These are phyloP conservation scores for Drosophila athabasca DNA, from an alignment of 1,140 invertebrate genomes.

Conservation along the genomic window DNA sequence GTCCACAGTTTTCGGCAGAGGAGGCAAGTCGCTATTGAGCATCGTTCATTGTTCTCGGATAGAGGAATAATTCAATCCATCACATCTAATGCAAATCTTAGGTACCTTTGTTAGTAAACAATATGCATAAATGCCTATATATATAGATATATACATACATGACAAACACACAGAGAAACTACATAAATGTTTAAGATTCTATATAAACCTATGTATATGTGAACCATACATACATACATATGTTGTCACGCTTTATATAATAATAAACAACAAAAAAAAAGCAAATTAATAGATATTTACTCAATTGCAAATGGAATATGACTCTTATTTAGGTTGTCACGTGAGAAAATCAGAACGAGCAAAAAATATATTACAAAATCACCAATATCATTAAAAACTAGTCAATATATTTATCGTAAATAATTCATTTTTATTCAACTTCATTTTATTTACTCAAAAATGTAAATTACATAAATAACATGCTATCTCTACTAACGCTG, in stretches of 20 bases:
- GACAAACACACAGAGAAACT: conserved; percentile 31
- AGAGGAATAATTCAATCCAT: conserved; percentile 28
- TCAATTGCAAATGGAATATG: conserved; percentile 43
- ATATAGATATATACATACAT: conserved; percentile 24
- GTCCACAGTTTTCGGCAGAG: no score
- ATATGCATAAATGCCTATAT: conserved; percentile 55
- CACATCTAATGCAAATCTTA: conserved; percentile 75
- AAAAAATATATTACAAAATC: conserved; percentile 39
- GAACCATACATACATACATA: conserved; percentile 44
- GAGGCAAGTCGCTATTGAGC: conserved; percentile 13
- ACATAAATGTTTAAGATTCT: conserved; percentile 64
- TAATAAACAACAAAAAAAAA: conserved; percentile 27
- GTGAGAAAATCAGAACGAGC: conserved; percentile 13
- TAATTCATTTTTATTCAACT: conserved; percentile 12
- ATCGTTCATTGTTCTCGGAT: conserved; percentile 2
- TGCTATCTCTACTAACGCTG: no score
- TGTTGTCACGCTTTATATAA: conserved; percentile 63
- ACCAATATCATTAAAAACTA: conserved; percentile 36
- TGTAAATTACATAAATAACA: conserved; percentile 45
- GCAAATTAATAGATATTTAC: conserved; percentile 52
- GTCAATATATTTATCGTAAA: no score
- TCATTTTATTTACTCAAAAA: conserved; percentile 77
- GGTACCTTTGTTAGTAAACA: conserved; percentile 75
- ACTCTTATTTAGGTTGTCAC: conserved; percentile 38
- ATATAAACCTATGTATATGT: conserved; percentile 45